Evolutionary conservation across 2,113 vertebrate genomes (phyloP).

Genomic region (Galbula dea): DNA sequence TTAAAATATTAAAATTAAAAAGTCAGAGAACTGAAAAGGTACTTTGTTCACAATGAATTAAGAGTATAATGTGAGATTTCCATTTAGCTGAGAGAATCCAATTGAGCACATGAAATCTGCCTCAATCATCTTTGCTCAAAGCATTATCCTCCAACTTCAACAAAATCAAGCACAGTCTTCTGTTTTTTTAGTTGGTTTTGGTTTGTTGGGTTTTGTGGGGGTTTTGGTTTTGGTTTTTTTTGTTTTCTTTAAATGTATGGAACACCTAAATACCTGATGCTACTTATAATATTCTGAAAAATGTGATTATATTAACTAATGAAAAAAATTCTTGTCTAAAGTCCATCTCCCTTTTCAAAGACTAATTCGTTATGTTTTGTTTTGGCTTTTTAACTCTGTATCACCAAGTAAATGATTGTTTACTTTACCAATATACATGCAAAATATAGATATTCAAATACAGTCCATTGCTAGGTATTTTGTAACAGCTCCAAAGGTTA

Average conservation of each 20-base stretch:
- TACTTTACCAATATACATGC: rapidly evolving
- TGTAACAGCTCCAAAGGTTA: neutral
- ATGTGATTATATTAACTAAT: neutral
- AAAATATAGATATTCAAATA: rapidly evolving
- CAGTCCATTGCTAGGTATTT: neutral
- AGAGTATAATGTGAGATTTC: neutral
- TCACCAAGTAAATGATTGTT: neutral
- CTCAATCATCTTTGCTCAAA: neutral
- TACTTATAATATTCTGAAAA: neutral
- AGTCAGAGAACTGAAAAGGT: neutral
- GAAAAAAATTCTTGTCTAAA: no score
- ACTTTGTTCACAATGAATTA: neutral
- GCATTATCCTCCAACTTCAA: neutral
- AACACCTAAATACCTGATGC: neutral
- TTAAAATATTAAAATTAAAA: no score
- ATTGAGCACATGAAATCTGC: neutral
- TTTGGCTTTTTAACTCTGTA: neutral
- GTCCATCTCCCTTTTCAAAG: no score
- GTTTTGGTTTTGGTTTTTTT: no score
- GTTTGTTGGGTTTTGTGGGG: no score
- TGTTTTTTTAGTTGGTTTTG: neutral
- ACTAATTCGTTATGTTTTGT: no score
- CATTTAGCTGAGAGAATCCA: neutral
- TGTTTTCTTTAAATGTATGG: neutral
- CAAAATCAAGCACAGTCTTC: neutral